Evolutionary conservation across 2,888 invertebrate genomes (phyloP), one percentile per base, ranked within the genome.

Genomic region (Nudaria mundana): DNA sequence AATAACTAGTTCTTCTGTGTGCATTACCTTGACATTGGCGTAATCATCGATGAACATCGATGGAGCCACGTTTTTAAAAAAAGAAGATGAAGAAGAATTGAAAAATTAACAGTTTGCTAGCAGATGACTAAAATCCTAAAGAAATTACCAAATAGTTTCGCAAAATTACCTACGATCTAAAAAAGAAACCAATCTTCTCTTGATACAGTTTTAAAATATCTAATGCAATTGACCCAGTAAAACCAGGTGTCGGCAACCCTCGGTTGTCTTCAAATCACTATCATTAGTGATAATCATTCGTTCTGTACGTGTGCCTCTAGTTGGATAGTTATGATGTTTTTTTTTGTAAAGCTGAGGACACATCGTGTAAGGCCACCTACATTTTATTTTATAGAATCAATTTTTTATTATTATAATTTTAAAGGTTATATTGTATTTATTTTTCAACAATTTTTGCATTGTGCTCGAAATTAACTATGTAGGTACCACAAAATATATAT

Each of bases 251-350:
- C 68, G 60, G 52, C 64, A 64, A 50, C 52, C 65, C 52, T 68
- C 63, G 58, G 65, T 65, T 61, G 61, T 59, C 67, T 58, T 47
- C 49, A 73, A 75, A 80, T 76, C 57, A 72, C 76, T 62, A 66
- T 74, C 67, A 80, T 79, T 78, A 80, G 52, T 55, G 59, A 71
- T 74, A 76, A 75, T 73, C 71, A 68, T 63, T 68, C 61, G 64
- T 56, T 64, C 56, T 61, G 58, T 66, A 62, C 64, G 63, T 63
- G 63, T 61, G 60, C 70, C 72, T 68, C 69, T 68, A 58, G 43
- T 56, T 46, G 53, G 63, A 60, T 53, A 48, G 56, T 59, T 50
- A 51, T 48, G 59, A 64, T 66, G n/a, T 63, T 63, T 55, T 34
- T 44, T 40, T 36, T 30, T 40, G 40, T 66, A 55, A 68, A 30